Evolutionary conservation across 1,140 invertebrate species (phyloP), one percentile per base, ranked within the genome.

Genomic region (Brevipalpus yothersi): DNA sequence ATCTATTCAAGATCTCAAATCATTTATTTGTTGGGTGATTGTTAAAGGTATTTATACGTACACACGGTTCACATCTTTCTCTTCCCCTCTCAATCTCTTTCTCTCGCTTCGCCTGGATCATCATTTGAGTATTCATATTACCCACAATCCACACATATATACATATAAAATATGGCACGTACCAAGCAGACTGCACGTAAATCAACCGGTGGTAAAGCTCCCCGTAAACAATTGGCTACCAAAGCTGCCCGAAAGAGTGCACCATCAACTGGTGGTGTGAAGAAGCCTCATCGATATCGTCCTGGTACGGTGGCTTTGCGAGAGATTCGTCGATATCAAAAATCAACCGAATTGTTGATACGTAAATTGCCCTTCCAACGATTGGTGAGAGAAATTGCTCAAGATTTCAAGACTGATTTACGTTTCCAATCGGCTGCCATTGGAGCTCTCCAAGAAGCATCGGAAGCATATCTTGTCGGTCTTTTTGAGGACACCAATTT

Each of bases 401-500:
- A 63, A 47, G 60, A 62, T 47, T 61, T 63, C 53, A 59, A 63
- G 54, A 63, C 60, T 40, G 62, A 63, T 59, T 54, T 63, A 9
- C 62, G 62, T 42, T 63, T 63, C 58, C 62, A 63, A 56, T 59
- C 56, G 10, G 47, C 57, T 5, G 60, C 62, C 15, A 54, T 63
- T 23, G 56, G 55, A 54, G 62, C 62, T 55, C 70, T 85, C 39
- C 80, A 86, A 77, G 87, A 91, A 77, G 86, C 87, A n/a, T 84
- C 82, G 66, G 86, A 92, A 69, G 83, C 86, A 23, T 90, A 88
- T 68, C 69, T 89, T 60, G 85, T 89, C 12, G 84, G 84, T 66
- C 76, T 91, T 10, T 91, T 70, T 77, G 87, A 92, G 79, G 86
- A 91, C 72, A 89, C 86, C 61, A 90, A 90, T 72, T 77, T 90